A percentile compares a stretch with the other conserved stretches of the same genome.
These are phyloP conservation scores for Gonatopus flavifemur DNA, from an alignment of 1,140 invertebrate genomes.

Conservation along the genomic window DNA sequence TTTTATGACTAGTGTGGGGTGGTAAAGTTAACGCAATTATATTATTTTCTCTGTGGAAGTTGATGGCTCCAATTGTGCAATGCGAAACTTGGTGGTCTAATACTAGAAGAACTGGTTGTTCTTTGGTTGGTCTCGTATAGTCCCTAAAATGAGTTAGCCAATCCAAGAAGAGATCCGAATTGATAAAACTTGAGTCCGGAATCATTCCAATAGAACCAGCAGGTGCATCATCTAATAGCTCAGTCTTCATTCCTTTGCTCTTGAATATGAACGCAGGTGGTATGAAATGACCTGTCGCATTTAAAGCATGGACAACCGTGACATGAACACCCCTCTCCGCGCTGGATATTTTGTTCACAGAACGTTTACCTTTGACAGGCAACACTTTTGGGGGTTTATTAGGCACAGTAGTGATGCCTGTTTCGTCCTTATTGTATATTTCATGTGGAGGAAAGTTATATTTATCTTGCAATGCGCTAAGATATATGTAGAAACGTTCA, in stretches of 20 bases:
- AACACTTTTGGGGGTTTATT: conserved; percentile 42
- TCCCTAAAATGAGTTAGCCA: no score
- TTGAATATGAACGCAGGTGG: conserved; percentile 45
- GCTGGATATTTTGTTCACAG: conserved; percentile 45
- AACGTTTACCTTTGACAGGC: conserved; percentile 47
- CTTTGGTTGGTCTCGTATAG: no score
- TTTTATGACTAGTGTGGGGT: no score
- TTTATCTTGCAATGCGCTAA: no score
- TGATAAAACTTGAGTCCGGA: no score
- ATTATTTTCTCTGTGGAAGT: conserved; percentile 26
- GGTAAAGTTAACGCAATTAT: no score
- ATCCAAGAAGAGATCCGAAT: no score
- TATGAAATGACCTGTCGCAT: conserved; percentile 40
- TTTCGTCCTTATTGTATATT: conserved; percentile 54
- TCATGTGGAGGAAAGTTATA: conserved; percentile 37
- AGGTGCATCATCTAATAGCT: no score
- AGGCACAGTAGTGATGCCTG: conserved; percentile 51
- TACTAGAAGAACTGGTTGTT: conserved; percentile 8
- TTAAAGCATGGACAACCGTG: conserved; percentile 38
- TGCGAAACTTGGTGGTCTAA: conserved; percentile 9
- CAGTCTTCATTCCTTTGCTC: conserved; percentile 34
- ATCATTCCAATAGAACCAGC: no score
- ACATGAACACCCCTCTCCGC: conserved; percentile 43
- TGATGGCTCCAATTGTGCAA: not conserved
- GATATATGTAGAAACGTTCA: no score